Conservation (phyloP, 2,113 vertebrate genomes). For the Peucedramus taeniatus region DNA sequence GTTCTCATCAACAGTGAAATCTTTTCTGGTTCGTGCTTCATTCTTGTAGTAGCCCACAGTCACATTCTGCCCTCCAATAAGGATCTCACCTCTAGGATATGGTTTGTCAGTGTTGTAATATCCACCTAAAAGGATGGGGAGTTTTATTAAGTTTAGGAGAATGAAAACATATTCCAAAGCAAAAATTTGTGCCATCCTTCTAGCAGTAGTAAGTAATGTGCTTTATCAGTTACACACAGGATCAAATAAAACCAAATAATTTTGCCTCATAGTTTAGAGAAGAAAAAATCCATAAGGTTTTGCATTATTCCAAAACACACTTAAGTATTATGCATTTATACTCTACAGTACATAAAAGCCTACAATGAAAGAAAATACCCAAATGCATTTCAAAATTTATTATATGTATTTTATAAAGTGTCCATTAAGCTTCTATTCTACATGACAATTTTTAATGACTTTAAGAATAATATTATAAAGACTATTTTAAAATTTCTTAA, state of each 20-base stretch:
- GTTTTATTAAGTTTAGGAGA: neutral
- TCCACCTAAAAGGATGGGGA: conserved; percentile 72
- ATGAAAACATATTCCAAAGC: neutral
- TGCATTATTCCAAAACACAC: neutral
- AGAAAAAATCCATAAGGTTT: rapidly evolving
- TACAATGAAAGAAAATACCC: neutral
- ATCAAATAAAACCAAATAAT: neutral
- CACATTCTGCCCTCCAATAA: conserved; percentile 90
- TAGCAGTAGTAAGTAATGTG: neutral
- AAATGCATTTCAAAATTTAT: neutral
- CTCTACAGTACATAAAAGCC: neutral
- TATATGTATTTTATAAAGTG: neutral
- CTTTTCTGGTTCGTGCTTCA: conserved; percentile 75
- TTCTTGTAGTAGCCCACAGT: conserved; percentile 98
- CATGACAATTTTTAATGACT: neutral
- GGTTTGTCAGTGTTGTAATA: conserved; percentile 89
- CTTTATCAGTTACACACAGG: neutral
- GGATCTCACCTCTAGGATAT: conserved; percentile 89
- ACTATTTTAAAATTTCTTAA: neutral
- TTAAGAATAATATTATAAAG: neutral
- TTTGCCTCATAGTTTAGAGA: neutral
- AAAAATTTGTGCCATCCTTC: neutral
- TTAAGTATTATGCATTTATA: neutral
- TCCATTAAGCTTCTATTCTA: neutral
- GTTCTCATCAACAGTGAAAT: conserved; percentile 86